These are phyloP conservation scores for Choloepus didactylus DNA, from an alignment of 2,797 vertebrate genomes.

Conservation along the genomic window DNA sequence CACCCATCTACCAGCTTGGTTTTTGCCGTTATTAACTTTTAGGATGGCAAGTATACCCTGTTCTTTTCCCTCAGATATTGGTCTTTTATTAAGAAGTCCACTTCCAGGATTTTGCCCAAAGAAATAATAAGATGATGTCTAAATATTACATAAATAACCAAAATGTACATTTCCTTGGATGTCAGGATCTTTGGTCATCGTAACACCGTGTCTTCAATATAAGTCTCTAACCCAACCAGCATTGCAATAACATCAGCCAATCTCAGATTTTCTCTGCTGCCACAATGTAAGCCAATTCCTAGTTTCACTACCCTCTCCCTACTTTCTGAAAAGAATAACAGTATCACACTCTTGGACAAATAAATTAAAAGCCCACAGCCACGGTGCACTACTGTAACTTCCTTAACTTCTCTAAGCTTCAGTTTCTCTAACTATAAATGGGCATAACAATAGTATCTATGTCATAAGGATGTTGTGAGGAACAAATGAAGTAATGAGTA, in stretches of 20 bases:
- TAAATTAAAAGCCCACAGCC: neutral
- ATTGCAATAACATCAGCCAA: neutral
- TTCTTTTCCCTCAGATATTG: neutral
- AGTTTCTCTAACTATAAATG: neutral
- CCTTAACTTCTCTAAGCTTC: neutral
- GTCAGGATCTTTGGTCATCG: neutral
- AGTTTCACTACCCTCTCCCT: neutral
- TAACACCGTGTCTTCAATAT: neutral
- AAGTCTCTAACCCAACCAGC: neutral
- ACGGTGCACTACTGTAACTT: neutral
- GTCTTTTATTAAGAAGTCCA: conserved; percentile 22
- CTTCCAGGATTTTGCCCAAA: neutral
- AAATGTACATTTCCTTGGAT: neutral
- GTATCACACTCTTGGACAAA: neutral
- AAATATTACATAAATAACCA: neutral
- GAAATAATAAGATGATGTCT: neutral
- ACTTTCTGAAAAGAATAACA: neutral
- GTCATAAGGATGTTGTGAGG: neutral
- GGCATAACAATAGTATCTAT: neutral
- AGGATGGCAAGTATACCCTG: neutral
- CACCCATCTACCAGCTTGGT: neutral
- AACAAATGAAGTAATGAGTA: neutral
- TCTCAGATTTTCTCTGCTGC: neutral
- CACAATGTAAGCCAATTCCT: neutral
- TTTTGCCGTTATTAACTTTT: neutral